Conservation (phyloP, 1,140 invertebrate species). For the Bathynomus jamesi region DNA sequence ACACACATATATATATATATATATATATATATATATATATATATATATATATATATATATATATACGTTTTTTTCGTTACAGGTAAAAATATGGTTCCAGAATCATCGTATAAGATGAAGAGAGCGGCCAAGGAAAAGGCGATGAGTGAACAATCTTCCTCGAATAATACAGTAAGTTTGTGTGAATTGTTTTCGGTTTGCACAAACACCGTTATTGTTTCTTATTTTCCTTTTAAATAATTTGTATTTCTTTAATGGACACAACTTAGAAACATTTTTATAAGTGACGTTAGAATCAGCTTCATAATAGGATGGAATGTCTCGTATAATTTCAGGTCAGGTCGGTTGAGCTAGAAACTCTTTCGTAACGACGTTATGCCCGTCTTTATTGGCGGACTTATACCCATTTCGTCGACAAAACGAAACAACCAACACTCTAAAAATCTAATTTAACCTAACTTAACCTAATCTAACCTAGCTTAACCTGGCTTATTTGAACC, state of each 20-base stretch:
- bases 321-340: too few species aligned
- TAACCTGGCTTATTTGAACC: too few species aligned
- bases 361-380: too few species aligned
- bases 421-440: too few species aligned
- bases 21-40: background rate
- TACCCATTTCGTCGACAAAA: too few species aligned
- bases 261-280: too few species aligned
- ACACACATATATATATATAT: background rate
- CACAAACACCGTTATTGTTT: background rate
- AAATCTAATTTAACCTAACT: too few species aligned
- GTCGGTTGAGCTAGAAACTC: too few species aligned
- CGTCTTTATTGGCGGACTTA: too few species aligned
- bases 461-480: too few species aligned
- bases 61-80: constrained; percentile 43
- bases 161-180: constrained; percentile 38
- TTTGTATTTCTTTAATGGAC: background rate
- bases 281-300: too few species aligned
- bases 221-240: background rate
- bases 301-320: too few species aligned
- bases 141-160: constrained; percentile 47
- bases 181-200: background rate
- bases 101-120: constrained; percentile 61
- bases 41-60: background rate
- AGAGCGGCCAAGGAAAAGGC: constrained; percentile 54
- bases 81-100: constrained; percentile 99